These are phyloP conservation scores for Geococcyx californianus DNA, from an alignment of 2,113 vertebrate species.

Conservation along the genomic window DNA sequence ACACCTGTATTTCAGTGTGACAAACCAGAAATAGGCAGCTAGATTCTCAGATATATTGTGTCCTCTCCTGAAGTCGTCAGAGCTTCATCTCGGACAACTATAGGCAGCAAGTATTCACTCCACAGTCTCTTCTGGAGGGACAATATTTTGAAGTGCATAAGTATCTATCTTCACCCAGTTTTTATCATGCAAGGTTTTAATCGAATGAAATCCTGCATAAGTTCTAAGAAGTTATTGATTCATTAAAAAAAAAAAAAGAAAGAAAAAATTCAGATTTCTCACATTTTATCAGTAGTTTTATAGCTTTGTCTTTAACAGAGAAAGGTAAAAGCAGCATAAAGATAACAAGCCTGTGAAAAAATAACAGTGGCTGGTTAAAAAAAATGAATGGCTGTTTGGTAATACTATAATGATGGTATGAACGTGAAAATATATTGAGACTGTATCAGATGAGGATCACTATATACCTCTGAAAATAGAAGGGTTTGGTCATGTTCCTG, in stretches of 20 bases:
- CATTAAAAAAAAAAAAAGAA: neutral
- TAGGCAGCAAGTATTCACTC: neutral
- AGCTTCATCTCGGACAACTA: neutral
- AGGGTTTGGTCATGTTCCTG: neutral
- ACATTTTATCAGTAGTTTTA: neutral
- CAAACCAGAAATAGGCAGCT: neutral
- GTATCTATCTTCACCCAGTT: neutral
- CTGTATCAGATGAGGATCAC: neutral
- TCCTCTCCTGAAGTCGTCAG: neutral
- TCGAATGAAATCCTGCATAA: neutral
- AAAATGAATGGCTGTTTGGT: neutral
- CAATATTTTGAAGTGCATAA: neutral
- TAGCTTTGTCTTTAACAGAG: neutral
- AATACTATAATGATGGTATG: neutral
- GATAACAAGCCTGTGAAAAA: neutral
- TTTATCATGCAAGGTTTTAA: neutral
- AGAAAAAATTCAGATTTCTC: fast-evolving
- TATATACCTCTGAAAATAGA: neutral
- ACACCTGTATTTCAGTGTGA: neutral
- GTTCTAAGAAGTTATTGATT: neutral
- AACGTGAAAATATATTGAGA: neutral
- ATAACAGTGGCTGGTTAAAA: neutral
- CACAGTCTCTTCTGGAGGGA: neutral
- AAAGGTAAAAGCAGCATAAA: neutral
- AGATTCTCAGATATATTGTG: neutral